Evolutionary conservation across 1,140 invertebrate genomes (phyloP).

Genomic region (Alviniconcha marisindica): DNA sequence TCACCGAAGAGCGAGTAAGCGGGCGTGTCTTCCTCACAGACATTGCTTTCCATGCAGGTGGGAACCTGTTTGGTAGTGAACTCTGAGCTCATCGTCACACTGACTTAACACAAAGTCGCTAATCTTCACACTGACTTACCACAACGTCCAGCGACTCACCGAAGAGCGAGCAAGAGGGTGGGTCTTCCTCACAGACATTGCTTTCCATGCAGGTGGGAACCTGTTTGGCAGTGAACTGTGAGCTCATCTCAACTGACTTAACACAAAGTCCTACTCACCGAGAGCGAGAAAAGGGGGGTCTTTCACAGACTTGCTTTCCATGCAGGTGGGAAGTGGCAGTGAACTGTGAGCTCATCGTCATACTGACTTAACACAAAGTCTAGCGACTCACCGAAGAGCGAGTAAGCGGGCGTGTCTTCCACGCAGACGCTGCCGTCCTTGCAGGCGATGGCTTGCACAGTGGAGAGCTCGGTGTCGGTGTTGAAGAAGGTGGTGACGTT

Average conservation of each 20-base stretch:
- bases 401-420: conserved; percentile 47
- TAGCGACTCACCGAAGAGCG: conserved; percentile 43
- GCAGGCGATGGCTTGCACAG: conserved; percentile 48
- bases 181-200: too few relatives aligned
- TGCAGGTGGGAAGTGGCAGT: too few relatives aligned
- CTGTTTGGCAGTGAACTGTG: too few relatives aligned
- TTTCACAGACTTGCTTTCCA: background rate
- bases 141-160: too few relatives aligned
- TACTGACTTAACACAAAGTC: background rate
- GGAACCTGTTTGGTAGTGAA: conserved; percentile 43
- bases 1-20: conserved; percentile 48
- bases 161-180: too few relatives aligned
- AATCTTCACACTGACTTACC: too few relatives aligned
- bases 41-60: conserved; percentile 41
- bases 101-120: too few relatives aligned
- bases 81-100: background rate
- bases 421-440: conserved; percentile 42
- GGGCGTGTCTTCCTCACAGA: conserved; percentile 46
- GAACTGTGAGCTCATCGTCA: too few relatives aligned
- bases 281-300: background rate
- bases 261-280: background rate
- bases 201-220: too few relatives aligned
- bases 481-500: conserved; percentile 50
- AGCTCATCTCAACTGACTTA: background rate
- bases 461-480: conserved; percentile 40